A percentile compares a stretch with the other conserved stretches of the same genome.
phyloP scores from a whole-genome alignment of 2,113 vertebrate species.

The Balaenoptera acutorostrata region DNA sequence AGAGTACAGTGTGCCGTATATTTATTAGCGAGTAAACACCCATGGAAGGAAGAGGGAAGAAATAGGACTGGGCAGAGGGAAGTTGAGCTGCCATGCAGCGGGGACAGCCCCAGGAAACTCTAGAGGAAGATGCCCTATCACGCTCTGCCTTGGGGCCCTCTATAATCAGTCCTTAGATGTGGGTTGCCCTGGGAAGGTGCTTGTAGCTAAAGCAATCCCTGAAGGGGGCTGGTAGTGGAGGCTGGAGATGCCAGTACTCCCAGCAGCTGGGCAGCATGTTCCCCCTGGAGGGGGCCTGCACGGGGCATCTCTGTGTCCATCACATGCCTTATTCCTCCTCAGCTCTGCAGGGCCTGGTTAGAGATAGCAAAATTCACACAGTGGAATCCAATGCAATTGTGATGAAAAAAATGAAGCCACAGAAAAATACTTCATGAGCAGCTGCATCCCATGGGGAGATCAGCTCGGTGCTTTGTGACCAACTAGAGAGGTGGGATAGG shows the following conservation, averaged over 20 bases:
- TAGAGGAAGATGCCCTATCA: not conserved
- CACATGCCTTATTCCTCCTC: not conserved
- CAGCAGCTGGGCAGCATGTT: not conserved
- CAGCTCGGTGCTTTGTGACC: no score
- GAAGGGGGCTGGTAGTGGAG: not conserved
- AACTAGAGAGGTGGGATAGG: no score
- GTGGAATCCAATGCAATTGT: not conserved
- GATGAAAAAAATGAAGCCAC: not conserved
- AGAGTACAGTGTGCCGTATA: not conserved
- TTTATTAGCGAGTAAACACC: not conserved
- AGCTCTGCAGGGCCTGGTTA: not conserved
- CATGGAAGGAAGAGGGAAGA: not conserved
- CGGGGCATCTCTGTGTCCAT: not conserved
- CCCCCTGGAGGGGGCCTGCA: not conserved
- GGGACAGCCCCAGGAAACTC: not conserved
- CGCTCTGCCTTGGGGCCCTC: not conserved
- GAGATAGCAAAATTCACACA: not conserved
- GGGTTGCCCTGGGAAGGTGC: not conserved
- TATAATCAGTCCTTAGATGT: not conserved
- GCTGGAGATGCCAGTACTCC: not conserved
- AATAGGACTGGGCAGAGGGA: not conserved
- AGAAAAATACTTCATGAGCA: not conserved
- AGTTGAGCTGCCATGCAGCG: fast-evolving
- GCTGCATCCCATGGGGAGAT: no score
- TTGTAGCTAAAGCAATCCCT: not conserved